Conservation (phyloP, 2,797 vertebrate genomes). For the Sparus aurata region DNA sequence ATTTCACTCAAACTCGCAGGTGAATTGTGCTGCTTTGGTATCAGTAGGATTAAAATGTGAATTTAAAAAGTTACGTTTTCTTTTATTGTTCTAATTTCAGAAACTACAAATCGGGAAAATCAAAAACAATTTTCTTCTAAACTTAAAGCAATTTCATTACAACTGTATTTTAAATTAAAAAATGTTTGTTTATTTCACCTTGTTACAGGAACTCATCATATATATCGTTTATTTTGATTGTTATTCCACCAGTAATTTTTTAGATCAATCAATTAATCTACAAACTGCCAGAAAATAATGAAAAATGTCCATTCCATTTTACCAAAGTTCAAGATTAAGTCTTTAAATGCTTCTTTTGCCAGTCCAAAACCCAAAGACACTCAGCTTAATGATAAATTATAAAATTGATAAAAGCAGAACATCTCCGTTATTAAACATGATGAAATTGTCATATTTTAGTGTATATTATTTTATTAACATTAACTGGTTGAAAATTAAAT, state of each 20-base stretch:
- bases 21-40: slow-evolving; percentile 5
- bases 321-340: too few species aligned
- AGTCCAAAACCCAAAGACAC: too few species aligned
- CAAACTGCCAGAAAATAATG: too few species aligned
- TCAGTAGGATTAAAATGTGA: not conserved
- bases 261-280: too few species aligned
- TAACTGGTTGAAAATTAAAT: not conserved
- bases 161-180: not conserved
- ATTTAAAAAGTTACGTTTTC: not conserved
- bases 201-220: not conserved
- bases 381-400: too few species aligned
- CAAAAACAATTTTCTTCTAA: not conserved
- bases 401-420: too few species aligned
- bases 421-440: too few species aligned
- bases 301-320: too few species aligned
- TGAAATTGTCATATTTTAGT: not conserved
- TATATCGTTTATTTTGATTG: not conserved
- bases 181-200: not conserved
- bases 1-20: not conserved
- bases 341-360: too few species aligned
- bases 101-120: not conserved
- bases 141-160: not conserved
- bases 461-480: not conserved
- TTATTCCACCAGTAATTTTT: too few species aligned
- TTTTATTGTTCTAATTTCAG: not conserved